Percentiles rank a stretch among this genome's conserved stretches.
These are phyloP conservation scores for Tor tambroides DNA, from an alignment of 2,113 vertebrate species.

Conservation along the genomic window DNA sequence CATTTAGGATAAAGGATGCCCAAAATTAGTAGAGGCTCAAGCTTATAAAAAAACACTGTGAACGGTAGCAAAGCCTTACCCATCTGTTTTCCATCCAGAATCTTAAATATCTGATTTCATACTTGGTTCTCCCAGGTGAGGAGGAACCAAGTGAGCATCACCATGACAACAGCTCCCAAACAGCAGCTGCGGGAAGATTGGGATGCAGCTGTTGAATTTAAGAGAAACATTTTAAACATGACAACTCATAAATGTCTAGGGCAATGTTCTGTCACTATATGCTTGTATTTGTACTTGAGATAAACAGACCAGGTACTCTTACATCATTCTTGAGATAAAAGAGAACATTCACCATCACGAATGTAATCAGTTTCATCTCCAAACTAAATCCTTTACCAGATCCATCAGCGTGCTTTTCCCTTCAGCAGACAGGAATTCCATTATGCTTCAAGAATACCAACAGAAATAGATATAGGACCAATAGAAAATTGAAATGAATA, in stretches of 20 bases:
- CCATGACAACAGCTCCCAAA: conserved; percentile 39
- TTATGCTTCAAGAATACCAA: conserved; percentile 25
- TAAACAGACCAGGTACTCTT: conserved; percentile 10
- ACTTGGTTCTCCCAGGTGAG: conserved; percentile 31
- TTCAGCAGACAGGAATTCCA: not conserved
- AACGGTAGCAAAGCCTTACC: not conserved
- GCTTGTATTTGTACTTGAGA: conserved; percentile 11
- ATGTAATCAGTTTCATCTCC: not conserved
- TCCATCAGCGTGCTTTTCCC: conserved; percentile 17
- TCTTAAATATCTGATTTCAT: conserved; percentile 30
- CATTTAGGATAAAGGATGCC: not conserved
- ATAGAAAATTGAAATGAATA: conserved; percentile 9
- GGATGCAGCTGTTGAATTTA: conserved; percentile 8
- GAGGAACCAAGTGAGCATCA: not conserved
- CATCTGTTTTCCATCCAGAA: conserved; percentile 12
- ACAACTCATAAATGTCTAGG: conserved; percentile 15
- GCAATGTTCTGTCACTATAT: conserved; percentile 1
- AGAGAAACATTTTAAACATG: not conserved
- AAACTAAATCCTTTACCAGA: conserved; percentile 10
- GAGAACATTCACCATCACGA: not conserved
- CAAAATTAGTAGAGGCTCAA: not conserved
- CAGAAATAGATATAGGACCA: not conserved
- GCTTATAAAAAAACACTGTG: not conserved
- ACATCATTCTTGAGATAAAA: conserved; percentile 8
- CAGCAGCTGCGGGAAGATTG: not conserved